Base-by-base conservation (phyloP, 2,888 invertebrate genomes). In the Emesis furor region DNA sequence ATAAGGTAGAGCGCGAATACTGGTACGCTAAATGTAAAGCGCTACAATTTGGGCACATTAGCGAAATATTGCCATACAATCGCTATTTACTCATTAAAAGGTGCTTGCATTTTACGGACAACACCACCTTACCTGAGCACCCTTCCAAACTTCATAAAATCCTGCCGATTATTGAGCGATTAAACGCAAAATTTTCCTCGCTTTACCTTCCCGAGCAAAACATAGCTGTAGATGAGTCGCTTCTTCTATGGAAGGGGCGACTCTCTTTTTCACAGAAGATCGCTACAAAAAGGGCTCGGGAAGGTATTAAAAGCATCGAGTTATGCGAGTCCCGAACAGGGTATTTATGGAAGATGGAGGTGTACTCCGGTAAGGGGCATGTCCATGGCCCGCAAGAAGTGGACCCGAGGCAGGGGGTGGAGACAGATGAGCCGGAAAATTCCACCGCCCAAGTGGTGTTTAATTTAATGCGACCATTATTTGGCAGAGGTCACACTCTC, bases 251-350 rank as follows among this genome's bases (percentile, higher is more conserved):
- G 86, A 85, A 85, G 35, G 35, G 35, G 35, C 35, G 35, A 35
- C 35, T 35, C 35, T 6, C 3, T 5, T 35, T 35, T 35, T 35
- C 35, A 35, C 35, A 35, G 35, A 67, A 67, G 67, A 88, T 88
- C 72, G 71, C 85, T 0, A 87, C 83, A 67, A 89, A 88, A 82
- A 62, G 39, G 7, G 87, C 89, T 32, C 68, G 81, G 72, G 86
- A 71, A 74, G 89, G 89, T 73, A 83, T 90, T 67, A 90, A 90
- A 73, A 84, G 84, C 73, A 89, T 82, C 59, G 88, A 89, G 62
- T 30, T 55, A 4, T 89, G 81, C 77, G 88, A 89, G 74, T 88
- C 90, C 17, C 2, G 69, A 51, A 83, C 75, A 10, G 87, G 85
- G 14, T 87, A 88, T 59, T 46, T 89, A n/a, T 89, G 87, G 85